These are phyloP conservation scores for Latrodectus elegans DNA, from an alignment of 2,888 invertebrate species.

Conservation along the genomic window DNA sequence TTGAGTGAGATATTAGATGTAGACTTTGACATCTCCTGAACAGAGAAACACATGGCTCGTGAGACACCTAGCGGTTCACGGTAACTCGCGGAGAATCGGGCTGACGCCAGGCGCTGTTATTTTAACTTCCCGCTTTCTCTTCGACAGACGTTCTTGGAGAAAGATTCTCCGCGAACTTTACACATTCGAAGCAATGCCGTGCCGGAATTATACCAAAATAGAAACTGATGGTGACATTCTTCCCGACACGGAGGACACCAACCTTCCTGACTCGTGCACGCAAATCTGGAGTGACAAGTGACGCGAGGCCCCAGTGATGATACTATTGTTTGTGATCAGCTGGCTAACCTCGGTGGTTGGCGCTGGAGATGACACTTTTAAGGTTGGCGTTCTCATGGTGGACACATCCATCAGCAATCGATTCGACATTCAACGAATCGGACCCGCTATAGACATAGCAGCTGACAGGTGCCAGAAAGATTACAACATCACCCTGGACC, in stretches of 20 bases:
- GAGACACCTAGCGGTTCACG: slow-evolving; percentile 59
- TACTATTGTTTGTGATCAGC: not conserved
- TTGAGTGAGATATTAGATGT: too few relatives aligned
- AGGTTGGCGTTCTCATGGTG: slow-evolving; percentile 70
- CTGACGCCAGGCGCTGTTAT: slow-evolving; percentile 55
- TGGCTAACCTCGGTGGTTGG: not conserved
- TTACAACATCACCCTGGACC: slow-evolving; percentile 45
- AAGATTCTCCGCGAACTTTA: not conserved
- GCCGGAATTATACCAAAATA: slow-evolving; percentile 45
- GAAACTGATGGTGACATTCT: slow-evolving; percentile 54
- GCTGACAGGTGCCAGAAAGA: slow-evolving; percentile 52
- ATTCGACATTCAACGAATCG: slow-evolving; percentile 71
- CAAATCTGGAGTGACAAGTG: slow-evolving; percentile 17
- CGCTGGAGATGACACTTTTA: slow-evolving; percentile 15
- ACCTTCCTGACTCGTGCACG: slow-evolving; percentile 34
- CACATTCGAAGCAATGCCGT: slow-evolving; percentile 18
- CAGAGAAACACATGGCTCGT: not conserved
- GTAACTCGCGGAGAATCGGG: slow-evolving; percentile 1
- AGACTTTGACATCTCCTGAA: too few relatives aligned
- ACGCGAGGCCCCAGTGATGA: not conserved
- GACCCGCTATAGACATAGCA: slow-evolving; percentile 71
- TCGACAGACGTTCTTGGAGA: slow-evolving; percentile 25
- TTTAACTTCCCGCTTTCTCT: slow-evolving; percentile 45
- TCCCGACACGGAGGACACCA: slow-evolving; percentile 40
- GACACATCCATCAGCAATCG: slow-evolving; percentile 59